Percentiles rank a stretch among this genome's conserved stretches.
Conservation (phyloP, 2,888 invertebrate species). For the Melangyna quadrimaculata region DNA sequence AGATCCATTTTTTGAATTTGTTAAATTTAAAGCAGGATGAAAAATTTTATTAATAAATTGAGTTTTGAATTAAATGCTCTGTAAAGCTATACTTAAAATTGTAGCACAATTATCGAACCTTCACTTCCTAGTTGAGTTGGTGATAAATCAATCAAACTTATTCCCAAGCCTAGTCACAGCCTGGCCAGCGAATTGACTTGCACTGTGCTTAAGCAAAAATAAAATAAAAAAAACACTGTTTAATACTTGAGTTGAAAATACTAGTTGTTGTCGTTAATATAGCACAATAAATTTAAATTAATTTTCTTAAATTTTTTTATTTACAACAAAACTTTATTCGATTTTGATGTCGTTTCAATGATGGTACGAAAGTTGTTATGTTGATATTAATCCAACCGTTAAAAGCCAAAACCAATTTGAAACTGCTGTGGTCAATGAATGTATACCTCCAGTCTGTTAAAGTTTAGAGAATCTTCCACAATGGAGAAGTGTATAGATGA, state of each 20-base stretch:
- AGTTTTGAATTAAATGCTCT: too few relatives aligned
- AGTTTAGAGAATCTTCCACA: background rate
- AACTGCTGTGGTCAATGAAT: slow-evolving; percentile 3
- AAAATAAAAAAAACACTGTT: background rate
- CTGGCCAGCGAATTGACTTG: background rate
- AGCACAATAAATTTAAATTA: background rate
- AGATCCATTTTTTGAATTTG: too few relatives aligned
- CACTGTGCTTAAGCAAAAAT: background rate
- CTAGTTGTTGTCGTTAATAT: background rate
- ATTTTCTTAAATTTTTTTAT: background rate
- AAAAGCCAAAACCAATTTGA: background rate
- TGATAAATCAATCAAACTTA: background rate
- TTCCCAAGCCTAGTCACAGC: background rate
- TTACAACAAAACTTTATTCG: background rate
- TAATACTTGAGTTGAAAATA: background rate
- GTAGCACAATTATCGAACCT: too few relatives aligned
- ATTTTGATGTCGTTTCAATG: background rate
- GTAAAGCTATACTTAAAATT: too few relatives aligned
- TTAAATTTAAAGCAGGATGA: too few relatives aligned
- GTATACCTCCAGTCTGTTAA: background rate
- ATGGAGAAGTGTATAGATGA: background rate
- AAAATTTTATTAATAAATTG: too few relatives aligned
- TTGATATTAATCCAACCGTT: background rate
- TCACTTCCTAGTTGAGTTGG: background rate
- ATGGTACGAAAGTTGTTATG: background rate